Base-by-base conservation (phyloP, 2,888 invertebrate species). In the Tinea semifulvella region DNA sequence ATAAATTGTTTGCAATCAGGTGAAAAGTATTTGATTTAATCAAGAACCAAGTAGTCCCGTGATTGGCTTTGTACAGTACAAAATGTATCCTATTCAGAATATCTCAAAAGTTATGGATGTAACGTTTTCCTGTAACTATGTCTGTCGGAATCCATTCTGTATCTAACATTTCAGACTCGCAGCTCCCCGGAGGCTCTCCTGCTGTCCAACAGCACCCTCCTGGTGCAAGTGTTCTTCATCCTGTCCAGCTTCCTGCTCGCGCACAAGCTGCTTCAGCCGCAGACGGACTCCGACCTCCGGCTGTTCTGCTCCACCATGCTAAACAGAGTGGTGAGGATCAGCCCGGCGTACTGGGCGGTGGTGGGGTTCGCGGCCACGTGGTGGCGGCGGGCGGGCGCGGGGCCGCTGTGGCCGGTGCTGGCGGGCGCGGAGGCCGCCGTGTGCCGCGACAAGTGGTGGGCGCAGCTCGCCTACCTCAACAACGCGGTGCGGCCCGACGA, bases 201-300 rank as follows among this genome's bases (percentile, higher is more conserved):
- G 49, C 63, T 77, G 58, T 63, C 69, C 2, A 79, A 79, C 65
- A 73, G 77, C 56, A 77, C 79, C 31, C 63, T 79, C 55, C 67
- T 77, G 56, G 79, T 79, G 54, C 79, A 79, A 58, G 64, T 75
- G 47, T 79, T 79, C 66, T 77, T 79, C 63, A 57, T 76, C 26
- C 74, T 79, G 76, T 68, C 77, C 1, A 66, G 69, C 44, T 79
- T 79, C 61, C 65, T 79, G 50, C 64, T 79, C 47, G 74, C 77
- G 1, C 69, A 75, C 60, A 79, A 79, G 57, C 53, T 76, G 52
- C 63, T 79, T 49, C 58, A 57, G 52, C 63, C 67, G 53, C 55
- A 55, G 17, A 22, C 20, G 2, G 22, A 20, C 22, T 13, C 22
- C 22, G 20, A 13, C 14, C 22, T 20, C 2, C 3, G 7, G 7